A percentile compares a stretch with the other conserved stretches of the same genome.
phyloP scores from a whole-genome alignment of 2,888 invertebrate species.

The Anaspis maculata region DNA sequence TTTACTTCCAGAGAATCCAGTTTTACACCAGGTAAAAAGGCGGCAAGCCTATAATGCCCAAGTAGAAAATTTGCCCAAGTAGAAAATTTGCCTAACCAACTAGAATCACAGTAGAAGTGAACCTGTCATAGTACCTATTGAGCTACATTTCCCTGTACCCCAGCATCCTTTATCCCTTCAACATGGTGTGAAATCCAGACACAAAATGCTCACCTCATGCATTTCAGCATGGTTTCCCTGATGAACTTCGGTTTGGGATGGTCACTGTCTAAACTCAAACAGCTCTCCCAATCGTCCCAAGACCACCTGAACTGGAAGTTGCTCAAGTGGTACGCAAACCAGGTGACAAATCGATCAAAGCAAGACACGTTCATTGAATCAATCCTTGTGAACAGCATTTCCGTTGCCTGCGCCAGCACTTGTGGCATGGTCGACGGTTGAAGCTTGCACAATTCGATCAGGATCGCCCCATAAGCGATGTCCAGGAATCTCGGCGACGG shows the following conservation, averaged over 20 bases:
- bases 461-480: conserved; percentile 86
- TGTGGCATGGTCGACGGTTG: conserved; percentile 97
- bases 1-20: too few species aligned
- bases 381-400: conserved; percentile 90
- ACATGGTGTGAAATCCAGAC: too few species aligned
- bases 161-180: too few species aligned
- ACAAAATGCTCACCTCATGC: conserved; percentile 59
- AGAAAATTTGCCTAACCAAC: too few species aligned
- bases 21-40: too few species aligned
- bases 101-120: too few species aligned
- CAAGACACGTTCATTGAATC: conserved; percentile 96
- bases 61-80: too few species aligned
- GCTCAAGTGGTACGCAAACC: conserved; percentile 98
- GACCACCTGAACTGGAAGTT: conserved; percentile 99
- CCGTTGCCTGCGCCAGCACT: conserved; percentile 94
- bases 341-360: conserved; percentile 92
- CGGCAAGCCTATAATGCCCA: too few species aligned
- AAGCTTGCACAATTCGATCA: conserved; percentile 94
- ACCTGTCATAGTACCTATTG: too few species aligned
- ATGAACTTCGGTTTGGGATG: conserved; percentile 94
- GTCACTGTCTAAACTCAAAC: conserved; percentile 73
- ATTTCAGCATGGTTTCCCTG: conserved; percentile 82
- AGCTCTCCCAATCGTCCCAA: conserved; percentile 94
- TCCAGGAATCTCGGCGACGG: conserved; percentile 85
- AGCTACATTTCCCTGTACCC: too few species aligned